Evolutionary conservation across 2,113 vertebrate species (phyloP).

Genomic region (Myxocyprinus asiaticus): DNA sequence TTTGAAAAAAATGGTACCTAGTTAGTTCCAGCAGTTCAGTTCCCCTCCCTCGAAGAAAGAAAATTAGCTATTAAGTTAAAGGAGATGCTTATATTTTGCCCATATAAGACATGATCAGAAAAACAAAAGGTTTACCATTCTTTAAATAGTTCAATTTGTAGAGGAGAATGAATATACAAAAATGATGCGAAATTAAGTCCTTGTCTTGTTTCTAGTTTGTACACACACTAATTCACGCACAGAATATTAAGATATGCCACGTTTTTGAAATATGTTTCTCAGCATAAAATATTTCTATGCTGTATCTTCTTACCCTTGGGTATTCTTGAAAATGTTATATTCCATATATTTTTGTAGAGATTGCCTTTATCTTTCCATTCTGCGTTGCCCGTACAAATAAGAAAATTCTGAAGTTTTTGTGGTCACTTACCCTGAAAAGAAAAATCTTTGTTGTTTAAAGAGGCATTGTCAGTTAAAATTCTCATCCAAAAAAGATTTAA

Average conservation of each 20-base stretch:
- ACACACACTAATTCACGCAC: slow-evolving; percentile 23
- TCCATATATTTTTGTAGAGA: slow-evolving; percentile 91
- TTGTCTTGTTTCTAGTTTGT: slow-evolving; percentile 47
- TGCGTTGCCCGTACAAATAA: slow-evolving; percentile 7
- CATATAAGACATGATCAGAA: slow-evolving; percentile 84
- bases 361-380: slow-evolving; percentile 50
- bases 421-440: neutral
- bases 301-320: slow-evolving; percentile 73
- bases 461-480: neutral
- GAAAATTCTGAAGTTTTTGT: neutral
- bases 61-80: slow-evolving; percentile 56
- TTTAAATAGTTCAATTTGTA: slow-evolving; percentile 14
- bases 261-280: slow-evolving; percentile 85
- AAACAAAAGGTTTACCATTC: slow-evolving; percentile 90
- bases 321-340: slow-evolving; percentile 72
- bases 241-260: slow-evolving; percentile 86
- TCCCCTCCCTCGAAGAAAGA: slow-evolving; percentile 61
- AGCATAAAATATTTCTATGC: slow-evolving; percentile 92
- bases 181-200: slow-evolving; percentile 58
- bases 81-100: slow-evolving; percentile 82
- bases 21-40: slow-evolving; percentile 65
- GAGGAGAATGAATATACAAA: slow-evolving; percentile 13
- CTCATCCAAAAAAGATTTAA: neutral
- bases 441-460: neutral
- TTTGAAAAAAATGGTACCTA: slow-evolving; percentile 56